A percentile compares a stretch with the other conserved stretches of the same genome.
Evolutionary conservation across 2,113 vertebrate genomes (phyloP).

Genomic region (Carollia perspicillata): DNA sequence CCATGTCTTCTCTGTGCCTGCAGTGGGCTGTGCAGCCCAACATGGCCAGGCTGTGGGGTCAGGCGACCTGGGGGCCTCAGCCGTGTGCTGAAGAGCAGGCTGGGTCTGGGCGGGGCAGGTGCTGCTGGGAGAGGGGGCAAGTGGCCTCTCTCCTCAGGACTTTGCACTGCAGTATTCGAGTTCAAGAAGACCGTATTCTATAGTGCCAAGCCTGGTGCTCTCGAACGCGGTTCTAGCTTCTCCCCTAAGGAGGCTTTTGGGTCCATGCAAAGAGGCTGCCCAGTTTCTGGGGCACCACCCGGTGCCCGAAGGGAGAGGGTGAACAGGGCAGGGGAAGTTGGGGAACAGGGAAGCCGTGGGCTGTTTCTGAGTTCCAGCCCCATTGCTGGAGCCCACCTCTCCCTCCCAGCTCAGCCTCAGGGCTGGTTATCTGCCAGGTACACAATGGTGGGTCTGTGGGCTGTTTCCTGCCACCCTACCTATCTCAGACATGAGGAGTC

Average conservation of each 20-base stretch:
- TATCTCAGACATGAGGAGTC: not conserved
- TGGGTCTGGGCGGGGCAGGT: not conserved
- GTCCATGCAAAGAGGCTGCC: not conserved
- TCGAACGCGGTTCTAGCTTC: not conserved
- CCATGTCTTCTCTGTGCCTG: not conserved
- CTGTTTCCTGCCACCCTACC: not conserved
- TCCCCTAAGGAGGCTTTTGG: not conserved
- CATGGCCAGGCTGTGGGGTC: not conserved
- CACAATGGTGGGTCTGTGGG: not conserved
- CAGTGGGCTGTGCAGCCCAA: accelerated
- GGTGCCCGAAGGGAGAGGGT: not conserved
- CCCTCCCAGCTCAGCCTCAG: not conserved
- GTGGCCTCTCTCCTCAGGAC: not conserved
- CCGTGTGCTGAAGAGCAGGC: not conserved
- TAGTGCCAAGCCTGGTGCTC: not conserved
- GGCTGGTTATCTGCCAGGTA: not conserved
- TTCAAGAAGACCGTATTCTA: not conserved
- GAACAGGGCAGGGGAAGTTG: not conserved
- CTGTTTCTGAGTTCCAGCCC: not conserved
- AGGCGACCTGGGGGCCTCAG: not conserved
- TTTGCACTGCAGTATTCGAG: not conserved
- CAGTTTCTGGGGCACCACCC: not conserved
- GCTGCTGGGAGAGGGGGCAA: not conserved
- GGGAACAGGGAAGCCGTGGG: accelerated
- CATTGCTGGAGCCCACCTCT: not conserved